Conservation (phyloP, 1,140 invertebrate species). For the Trichonephila clavata region DNA sequence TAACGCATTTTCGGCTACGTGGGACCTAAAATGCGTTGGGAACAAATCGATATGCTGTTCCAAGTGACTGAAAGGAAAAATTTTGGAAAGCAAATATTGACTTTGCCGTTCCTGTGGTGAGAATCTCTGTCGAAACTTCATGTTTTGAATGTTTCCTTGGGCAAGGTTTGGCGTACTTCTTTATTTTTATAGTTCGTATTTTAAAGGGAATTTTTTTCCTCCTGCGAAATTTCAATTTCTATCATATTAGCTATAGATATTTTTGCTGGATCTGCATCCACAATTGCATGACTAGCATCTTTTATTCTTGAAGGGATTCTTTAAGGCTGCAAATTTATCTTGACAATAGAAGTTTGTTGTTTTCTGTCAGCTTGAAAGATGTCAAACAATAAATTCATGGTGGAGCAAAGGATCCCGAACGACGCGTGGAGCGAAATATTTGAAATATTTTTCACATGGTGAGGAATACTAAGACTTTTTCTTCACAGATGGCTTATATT, state of each 20-base stretch:
- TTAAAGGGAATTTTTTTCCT: not conserved
- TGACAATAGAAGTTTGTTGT: not conserved
- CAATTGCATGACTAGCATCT: not conserved
- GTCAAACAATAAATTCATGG: too few species aligned
- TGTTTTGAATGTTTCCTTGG: conserved; percentile 16
- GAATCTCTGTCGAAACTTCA: not conserved
- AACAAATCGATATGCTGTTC: not conserved
- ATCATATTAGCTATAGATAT: not conserved
- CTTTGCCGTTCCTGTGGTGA: not conserved
- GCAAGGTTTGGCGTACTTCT: not conserved
- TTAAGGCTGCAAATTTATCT: not conserved
- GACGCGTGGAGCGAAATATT: too few species aligned
- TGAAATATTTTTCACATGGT: too few species aligned
- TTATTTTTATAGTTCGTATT: not conserved
- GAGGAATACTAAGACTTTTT: too few species aligned
- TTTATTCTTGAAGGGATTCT: not conserved
- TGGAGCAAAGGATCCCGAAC: too few species aligned
- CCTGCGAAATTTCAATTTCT: not conserved
- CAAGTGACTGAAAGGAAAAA: not conserved
- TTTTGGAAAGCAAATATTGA: conserved; percentile 1
- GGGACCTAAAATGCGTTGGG: too few species aligned
- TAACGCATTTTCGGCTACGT: too few species aligned
- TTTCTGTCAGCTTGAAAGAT: too few species aligned
- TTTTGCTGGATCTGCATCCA: not conserved
- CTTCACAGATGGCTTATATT: too few species aligned